Evolutionary conservation across 1,140 invertebrate genomes (phyloP).

Genomic region (Drosophila mojavensis): DNA sequence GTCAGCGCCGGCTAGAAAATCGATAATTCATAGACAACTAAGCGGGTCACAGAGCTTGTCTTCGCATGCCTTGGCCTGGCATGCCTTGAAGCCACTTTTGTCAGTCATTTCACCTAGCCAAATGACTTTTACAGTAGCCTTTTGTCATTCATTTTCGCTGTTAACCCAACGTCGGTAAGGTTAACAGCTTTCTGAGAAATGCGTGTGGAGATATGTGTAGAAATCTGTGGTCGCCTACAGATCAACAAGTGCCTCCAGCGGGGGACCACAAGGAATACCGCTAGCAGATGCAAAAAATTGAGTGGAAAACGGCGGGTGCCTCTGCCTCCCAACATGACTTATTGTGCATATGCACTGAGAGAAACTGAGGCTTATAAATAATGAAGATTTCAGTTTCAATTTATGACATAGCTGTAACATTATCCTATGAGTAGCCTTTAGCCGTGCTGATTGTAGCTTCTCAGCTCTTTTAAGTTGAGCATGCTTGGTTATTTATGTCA

Average conservation of each 20-base stretch:
- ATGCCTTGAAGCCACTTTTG: constrained; percentile 11
- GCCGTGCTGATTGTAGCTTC: too few species aligned
- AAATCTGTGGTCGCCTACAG: constrained; percentile 37
- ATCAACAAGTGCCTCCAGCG: constrained; percentile 32
- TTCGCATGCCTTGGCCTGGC: neutral
- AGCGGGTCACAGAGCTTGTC: constrained; percentile 30
- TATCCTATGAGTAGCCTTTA: too few species aligned
- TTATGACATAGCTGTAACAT: too few species aligned
- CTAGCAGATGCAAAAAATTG: constrained; percentile 21
- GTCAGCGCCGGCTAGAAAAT: constrained; percentile 15
- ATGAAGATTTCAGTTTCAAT: neutral
- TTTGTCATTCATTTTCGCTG: constrained; percentile 49
- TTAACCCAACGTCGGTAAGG: constrained; percentile 21
- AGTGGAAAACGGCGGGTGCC: constrained; percentile 16
- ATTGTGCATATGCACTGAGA: constrained; percentile 10
- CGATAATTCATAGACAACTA: constrained; percentile 35
- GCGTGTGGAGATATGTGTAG: constrained; percentile 24
- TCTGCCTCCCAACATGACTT: neutral
- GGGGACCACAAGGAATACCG: constrained; percentile 32
- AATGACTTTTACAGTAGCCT: constrained; percentile 44
- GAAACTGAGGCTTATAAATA: neutral
- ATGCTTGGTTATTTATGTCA: neutral
- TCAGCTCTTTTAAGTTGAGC: too few species aligned
- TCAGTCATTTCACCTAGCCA: constrained; percentile 19
- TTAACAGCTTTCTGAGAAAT: constrained; percentile 51